phyloP scores from a whole-genome alignment of 2,888 invertebrate species.

The Priocnemis perturbator region DNA sequence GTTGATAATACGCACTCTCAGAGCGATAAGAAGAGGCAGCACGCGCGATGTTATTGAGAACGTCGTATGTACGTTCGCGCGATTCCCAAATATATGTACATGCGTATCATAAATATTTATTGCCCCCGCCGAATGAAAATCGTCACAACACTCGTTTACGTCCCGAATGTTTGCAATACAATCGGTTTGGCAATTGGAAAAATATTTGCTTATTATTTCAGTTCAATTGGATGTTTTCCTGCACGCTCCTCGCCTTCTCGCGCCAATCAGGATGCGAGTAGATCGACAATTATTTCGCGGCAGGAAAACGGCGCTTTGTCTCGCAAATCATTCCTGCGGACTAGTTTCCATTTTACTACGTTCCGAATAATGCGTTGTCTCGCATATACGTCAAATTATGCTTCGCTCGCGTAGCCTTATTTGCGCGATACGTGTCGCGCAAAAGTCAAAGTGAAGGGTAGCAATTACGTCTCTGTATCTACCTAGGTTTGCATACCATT shows the following conservation, averaged over 20 bases:
- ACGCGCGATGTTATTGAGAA: constrained; percentile 41
- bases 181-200: background rate
- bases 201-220: background rate
- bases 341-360: too few species aligned
- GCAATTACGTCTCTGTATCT: too few species aligned
- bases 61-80: constrained; percentile 30
- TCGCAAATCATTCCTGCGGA: too few species aligned
- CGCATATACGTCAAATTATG: too few species aligned
- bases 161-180: background rate
- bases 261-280: too few species aligned
- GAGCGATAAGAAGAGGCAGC: constrained; percentile 43
- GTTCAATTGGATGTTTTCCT: background rate
- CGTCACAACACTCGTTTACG: background rate
- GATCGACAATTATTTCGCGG: too few species aligned
- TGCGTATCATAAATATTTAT: constrained; percentile 40
- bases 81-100: constrained; percentile 27
- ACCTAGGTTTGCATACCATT: too few species aligned
- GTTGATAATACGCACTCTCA: constrained; percentile 48
- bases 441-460: too few species aligned
- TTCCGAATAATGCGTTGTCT: too few species aligned
- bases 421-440: too few species aligned
- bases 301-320: too few species aligned
- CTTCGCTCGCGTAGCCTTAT: too few species aligned
- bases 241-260: background rate
- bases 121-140: background rate